Percentiles rank a stretch among this genome's conserved stretches.
phyloP scores from a whole-genome alignment of 2,888 invertebrate genomes.

The Gastracanthus pulcherrimus region DNA sequence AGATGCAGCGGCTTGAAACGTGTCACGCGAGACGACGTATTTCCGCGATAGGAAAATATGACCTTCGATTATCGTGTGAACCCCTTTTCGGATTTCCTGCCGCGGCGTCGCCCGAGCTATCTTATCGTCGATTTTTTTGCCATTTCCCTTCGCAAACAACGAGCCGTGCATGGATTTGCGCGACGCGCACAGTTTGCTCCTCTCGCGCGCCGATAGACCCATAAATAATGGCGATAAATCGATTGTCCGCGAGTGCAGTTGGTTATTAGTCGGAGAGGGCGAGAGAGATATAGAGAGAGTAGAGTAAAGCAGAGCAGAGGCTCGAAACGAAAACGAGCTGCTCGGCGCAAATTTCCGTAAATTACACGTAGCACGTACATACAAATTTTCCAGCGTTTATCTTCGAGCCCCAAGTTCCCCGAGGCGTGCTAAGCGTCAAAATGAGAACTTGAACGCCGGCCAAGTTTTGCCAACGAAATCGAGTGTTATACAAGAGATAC shows the following conservation, averaged over 20 bases:
- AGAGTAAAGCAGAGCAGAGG: too few species aligned
- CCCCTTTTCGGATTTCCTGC: conserved; percentile 30
- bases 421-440: conserved; percentile 41
- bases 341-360: conserved; percentile 38
- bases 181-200: too few species aligned
- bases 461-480: conserved; percentile 44
- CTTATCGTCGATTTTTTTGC: not conserved
- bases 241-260: not conserved
- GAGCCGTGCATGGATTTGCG: too few species aligned
- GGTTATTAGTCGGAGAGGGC: conserved; percentile 8
- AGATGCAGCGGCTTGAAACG: not conserved
- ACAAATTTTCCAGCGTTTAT: conserved; percentile 37
- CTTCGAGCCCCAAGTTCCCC: conserved; percentile 9
- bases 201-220: not conserved
- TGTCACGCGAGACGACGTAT: not conserved
- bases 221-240: conserved; percentile 35
- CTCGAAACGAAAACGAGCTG: too few species aligned
- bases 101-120: not conserved
- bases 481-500: conserved; percentile 29
- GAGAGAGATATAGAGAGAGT: not conserved
- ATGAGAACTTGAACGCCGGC: conserved; percentile 51
- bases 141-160: conserved; percentile 4
- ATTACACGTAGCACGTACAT: conserved; percentile 28
- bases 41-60: not conserved
- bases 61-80: conserved; percentile 22